Conservation (phyloP, 2,888 invertebrate species). For the Limnephilus lunatus region DNA sequence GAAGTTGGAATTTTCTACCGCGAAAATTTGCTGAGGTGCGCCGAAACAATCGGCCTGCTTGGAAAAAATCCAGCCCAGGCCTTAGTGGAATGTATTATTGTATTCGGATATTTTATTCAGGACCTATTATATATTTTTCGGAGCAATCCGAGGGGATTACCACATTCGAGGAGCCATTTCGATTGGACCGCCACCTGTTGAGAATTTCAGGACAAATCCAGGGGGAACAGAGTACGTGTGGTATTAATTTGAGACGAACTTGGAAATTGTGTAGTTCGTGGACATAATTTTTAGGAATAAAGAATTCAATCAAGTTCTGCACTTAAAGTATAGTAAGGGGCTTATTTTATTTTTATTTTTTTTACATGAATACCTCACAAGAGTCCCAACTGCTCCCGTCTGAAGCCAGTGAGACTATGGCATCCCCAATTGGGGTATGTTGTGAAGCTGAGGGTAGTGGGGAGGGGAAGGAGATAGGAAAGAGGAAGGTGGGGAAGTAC, state of each 20-base stretch:
- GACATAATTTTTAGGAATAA: not conserved
- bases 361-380: too few relatives aligned
- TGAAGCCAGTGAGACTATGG: too few relatives aligned
- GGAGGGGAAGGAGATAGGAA: too few relatives aligned
- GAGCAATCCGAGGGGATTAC: constrained; percentile 12
- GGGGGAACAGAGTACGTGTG: not conserved
- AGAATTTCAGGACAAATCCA: not conserved
- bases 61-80: not conserved
- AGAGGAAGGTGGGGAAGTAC: too few relatives aligned
- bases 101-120: not conserved
- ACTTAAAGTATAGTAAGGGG: too few relatives aligned
- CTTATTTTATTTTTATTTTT: too few relatives aligned
- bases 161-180: constrained; percentile 5
- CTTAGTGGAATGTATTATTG: constrained; percentile 2
- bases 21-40: not conserved
- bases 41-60: not conserved
- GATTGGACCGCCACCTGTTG: constrained; percentile 29
- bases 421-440: too few relatives aligned
- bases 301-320: not conserved
- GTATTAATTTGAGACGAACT: not conserved
- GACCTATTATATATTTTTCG: constrained; percentile 7
- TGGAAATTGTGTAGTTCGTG: not conserved
- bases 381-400: too few relatives aligned
- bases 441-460: too few relatives aligned
- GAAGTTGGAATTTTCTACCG: not conserved